These are phyloP conservation scores for Malurus alboscapulatus DNA, from an alignment of 2,113 vertebrate species.

Conservation along the genomic window DNA sequence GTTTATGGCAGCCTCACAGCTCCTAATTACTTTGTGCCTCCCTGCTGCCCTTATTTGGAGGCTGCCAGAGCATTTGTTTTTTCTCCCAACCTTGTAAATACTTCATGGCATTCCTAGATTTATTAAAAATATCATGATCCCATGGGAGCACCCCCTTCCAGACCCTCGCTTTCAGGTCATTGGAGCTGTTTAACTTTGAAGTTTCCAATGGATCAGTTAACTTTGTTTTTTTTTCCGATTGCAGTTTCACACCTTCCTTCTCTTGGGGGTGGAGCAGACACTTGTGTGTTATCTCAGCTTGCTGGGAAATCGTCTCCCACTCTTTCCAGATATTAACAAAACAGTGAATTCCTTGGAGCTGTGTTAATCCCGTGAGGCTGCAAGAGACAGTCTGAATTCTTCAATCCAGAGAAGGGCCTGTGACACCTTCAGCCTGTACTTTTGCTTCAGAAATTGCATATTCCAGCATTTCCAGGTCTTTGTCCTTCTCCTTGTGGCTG, in stretches of 20 bases:
- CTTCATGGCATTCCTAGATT: not conserved
- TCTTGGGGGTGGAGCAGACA: not conserved
- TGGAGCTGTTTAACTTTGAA: not conserved
- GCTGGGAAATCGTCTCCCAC: not conserved
- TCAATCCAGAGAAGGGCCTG: not conserved
- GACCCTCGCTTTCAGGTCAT: not conserved
- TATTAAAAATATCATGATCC: not conserved
- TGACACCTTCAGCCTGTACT: not conserved
- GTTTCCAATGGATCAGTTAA: not conserved
- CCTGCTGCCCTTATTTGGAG: not conserved
- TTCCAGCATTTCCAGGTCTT: not conserved
- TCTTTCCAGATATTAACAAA: not conserved
- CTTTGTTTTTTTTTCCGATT: not conserved
- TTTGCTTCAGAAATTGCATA: not conserved
- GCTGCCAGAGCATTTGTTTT: not conserved
- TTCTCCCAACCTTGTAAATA: not conserved
- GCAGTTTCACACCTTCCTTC: not conserved
- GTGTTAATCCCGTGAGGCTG: not conserved
- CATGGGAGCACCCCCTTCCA: not conserved
- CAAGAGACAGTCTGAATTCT: not conserved
- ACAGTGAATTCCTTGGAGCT: not conserved
- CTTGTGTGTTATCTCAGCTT: slow-evolving; percentile 31
- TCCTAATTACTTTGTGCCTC: not conserved
- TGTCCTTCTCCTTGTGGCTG: not conserved
- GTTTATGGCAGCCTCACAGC: not conserved